Evolutionary conservation across 1,140 invertebrate species (phyloP).

Genomic region (Lineus longissimus): DNA sequence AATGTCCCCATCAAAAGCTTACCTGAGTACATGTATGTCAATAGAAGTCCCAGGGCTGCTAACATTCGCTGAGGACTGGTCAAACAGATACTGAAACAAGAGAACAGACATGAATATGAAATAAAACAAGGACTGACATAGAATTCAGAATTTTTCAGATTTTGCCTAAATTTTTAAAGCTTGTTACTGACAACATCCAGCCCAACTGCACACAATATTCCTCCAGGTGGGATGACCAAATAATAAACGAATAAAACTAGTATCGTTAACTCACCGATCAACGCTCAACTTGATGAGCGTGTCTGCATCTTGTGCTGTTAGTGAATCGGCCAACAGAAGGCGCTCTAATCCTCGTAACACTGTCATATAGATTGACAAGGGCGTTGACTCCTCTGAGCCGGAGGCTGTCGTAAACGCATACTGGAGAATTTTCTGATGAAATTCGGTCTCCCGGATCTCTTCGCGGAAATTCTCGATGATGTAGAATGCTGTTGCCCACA

Average conservation of each 20-base stretch:
- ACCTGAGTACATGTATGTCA: slow-evolving; percentile 75
- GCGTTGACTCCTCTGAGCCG: slow-evolving; percentile 43
- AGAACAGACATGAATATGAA: no score
- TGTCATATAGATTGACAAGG: slow-evolving; percentile 48
- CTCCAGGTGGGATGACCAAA: not conserved
- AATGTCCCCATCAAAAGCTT: slow-evolving; percentile 18
- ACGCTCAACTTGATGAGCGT: slow-evolving; percentile 70
- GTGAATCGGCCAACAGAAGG: slow-evolving; percentile 62
- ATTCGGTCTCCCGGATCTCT: slow-evolving; percentile 54
- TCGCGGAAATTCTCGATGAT: slow-evolving; percentile 61
- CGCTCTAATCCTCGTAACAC: slow-evolving; percentile 69
- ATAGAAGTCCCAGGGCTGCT: slow-evolving; percentile 68
- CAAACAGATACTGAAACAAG: slow-evolving; percentile 66
- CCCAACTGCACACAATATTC: not conserved
- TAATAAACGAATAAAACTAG: not conserved
- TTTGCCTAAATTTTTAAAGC: no score
- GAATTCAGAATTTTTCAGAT: no score
- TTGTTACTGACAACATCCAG: not conserved
- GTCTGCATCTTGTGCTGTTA: slow-evolving; percentile 62
- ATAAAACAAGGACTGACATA: no score
- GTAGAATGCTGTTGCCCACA: slow-evolving; percentile 69
- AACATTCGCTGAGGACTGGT: slow-evolving; percentile 66
- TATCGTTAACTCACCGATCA: slow-evolving; percentile 55
- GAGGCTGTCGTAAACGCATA: slow-evolving; percentile 47
- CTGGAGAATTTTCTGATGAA: slow-evolving; percentile 45